Evolutionary conservation across 2,113 vertebrate species (phyloP).

Genomic region (Peucedramus taeniatus): DNA sequence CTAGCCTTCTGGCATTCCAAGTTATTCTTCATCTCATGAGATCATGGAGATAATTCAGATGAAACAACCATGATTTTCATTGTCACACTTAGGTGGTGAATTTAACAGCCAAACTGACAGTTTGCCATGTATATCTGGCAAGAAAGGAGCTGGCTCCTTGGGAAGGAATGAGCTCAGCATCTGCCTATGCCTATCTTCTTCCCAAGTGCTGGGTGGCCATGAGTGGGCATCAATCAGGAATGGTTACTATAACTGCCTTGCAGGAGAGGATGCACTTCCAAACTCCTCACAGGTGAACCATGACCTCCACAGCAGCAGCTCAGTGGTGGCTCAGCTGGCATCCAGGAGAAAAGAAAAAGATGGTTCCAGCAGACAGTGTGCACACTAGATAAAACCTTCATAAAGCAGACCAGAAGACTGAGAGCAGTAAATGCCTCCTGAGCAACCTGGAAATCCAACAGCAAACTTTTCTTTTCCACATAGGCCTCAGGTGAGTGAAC

Average conservation of each 20-base stretch:
- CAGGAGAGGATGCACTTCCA: background rate
- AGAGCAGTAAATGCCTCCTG: background rate
- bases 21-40: background rate
- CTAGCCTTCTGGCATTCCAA: background rate
- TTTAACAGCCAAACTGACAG: background rate
- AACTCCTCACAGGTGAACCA: background rate
- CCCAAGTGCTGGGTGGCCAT: background rate
- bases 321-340: background rate
- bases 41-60: background rate
- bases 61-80: background rate
- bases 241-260: background rate
- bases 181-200: background rate
- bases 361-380: background rate
- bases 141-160: background rate
- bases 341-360: background rate
- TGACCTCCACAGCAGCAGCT: background rate
- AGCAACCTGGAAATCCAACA: background rate
- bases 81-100: background rate
- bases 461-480: background rate
- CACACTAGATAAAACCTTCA: background rate
- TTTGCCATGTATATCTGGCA: background rate
- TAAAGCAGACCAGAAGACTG: background rate
- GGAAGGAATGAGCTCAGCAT: background rate
- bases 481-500: background rate
- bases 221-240: background rate